phyloP scores from a whole-genome alignment of 2,113 vertebrate genomes.

The Melanotaenia duboulayi region DNA sequence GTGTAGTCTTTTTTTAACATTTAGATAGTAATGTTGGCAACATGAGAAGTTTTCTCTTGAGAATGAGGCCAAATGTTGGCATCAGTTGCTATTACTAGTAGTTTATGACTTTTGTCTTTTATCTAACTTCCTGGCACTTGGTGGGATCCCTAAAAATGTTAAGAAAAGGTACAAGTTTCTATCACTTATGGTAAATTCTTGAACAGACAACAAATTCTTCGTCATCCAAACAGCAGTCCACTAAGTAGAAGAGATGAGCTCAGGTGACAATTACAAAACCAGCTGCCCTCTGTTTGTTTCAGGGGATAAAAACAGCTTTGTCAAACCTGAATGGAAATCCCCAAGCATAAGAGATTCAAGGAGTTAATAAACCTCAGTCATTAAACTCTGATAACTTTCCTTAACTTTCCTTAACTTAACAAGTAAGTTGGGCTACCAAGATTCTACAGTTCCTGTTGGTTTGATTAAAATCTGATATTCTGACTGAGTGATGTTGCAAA shows the following conservation, averaged over 20 bases:
- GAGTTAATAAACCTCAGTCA: background rate
- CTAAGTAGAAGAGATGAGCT: no score
- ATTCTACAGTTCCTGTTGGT: background rate
- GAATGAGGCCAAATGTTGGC: no score
- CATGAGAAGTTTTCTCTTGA: no score
- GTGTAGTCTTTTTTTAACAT: no score
- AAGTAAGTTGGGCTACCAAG: background rate
- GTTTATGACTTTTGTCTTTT: background rate
- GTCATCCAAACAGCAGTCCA: no score
- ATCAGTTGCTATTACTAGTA: background rate
- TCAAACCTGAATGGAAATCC: background rate
- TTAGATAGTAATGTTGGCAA: no score
- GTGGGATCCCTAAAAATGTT: background rate
- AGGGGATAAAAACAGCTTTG: no score
- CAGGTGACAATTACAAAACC: no score
- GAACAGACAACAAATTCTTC: no score
- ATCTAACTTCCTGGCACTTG: background rate
- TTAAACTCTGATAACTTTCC: background rate
- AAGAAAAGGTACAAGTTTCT: background rate
- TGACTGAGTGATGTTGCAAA: background rate
- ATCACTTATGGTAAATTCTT: background rate
- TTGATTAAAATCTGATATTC: background rate
- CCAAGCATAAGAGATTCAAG: background rate
- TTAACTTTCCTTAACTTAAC: background rate
- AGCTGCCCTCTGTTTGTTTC: no score